These are phyloP conservation scores for Coenobita brevimanus DNA, from an alignment of 1,140 invertebrate genomes.

Conservation along the genomic window DNA sequence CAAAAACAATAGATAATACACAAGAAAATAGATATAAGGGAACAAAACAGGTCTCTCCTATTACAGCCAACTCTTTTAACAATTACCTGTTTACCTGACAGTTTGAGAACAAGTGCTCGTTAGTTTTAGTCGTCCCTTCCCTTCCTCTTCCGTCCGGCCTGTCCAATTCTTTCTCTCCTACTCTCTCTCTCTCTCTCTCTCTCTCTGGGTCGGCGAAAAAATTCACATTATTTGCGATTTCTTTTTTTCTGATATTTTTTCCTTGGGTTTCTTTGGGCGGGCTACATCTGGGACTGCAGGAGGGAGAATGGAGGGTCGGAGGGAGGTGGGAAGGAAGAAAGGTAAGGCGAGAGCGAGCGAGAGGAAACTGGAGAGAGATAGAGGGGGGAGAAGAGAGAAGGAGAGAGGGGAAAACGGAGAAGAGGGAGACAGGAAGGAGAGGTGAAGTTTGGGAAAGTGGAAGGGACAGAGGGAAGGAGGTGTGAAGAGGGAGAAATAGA, in stretches of 20 bases:
- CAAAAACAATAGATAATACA: too few species aligned
- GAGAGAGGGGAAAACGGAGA: neutral
- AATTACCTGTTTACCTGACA: too few species aligned
- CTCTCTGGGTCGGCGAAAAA: slow-evolving; percentile 8
- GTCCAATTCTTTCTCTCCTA: too few species aligned
- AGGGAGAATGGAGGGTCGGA: neutral
- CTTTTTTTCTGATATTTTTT: slow-evolving; percentile 6
- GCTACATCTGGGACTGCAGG: neutral
- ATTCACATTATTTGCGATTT: slow-evolving; percentile 9
- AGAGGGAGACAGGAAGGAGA: neutral
- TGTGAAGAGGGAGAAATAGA: neutral
- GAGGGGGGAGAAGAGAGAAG: neutral
- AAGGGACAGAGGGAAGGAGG: neutral
- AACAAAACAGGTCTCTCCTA: too few species aligned
- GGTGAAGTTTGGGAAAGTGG: neutral
- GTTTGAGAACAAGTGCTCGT: too few species aligned
- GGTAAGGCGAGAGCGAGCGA: too few species aligned
- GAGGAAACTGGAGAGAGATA: too few species aligned
- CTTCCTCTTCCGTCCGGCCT: too few species aligned
- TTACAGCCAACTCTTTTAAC: too few species aligned
- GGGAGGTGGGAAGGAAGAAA: neutral
- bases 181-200: too few species aligned
- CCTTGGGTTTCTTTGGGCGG: neutral
- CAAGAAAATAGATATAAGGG: too few species aligned
- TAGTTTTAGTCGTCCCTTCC: too few species aligned